These are phyloP conservation scores for Pachycephus smyrnensis DNA, from an alignment of 2,888 invertebrate species.

Conservation along the genomic window DNA sequence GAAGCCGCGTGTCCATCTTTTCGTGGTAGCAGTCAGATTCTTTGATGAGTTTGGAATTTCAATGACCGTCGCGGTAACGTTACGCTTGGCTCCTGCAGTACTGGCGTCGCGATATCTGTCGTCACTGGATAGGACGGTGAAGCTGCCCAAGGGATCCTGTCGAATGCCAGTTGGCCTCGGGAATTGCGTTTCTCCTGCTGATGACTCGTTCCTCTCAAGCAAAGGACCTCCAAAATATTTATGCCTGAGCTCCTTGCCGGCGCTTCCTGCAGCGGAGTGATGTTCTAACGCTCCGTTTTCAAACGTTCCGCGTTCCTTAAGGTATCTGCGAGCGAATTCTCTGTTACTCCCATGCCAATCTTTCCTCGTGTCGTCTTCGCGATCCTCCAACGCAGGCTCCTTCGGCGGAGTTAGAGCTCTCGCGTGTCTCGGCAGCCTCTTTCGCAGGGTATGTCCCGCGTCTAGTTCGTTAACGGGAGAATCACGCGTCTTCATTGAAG, in stretches of 20 bases:
- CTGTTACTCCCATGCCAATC: slow-evolving; percentile 52
- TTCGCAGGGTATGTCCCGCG: slow-evolving; percentile 22
- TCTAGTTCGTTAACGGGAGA: slow-evolving; percentile 22
- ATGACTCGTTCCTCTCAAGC: too few relatives aligned
- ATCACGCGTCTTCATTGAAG: slow-evolving; percentile 22
- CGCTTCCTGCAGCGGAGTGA: slow-evolving; percentile 24
- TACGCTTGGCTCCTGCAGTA: too few relatives aligned
- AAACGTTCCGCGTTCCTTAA: slow-evolving; percentile 45
- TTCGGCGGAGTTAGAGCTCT: slow-evolving; percentile 56
- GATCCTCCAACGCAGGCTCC: slow-evolving; percentile 15
- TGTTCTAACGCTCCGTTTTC: slow-evolving; percentile 21
- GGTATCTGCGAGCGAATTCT: slow-evolving; percentile 44
- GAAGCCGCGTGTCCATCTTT: too few relatives aligned
- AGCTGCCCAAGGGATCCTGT: too few relatives aligned
- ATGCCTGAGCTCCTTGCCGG: slow-evolving; percentile 10
- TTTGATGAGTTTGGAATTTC: too few relatives aligned
- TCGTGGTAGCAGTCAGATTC: too few relatives aligned
- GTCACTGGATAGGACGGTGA: too few relatives aligned
- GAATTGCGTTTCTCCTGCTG: background rate
- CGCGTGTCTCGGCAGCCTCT: slow-evolving; percentile 47
- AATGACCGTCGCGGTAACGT: too few relatives aligned
- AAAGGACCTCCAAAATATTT: too few relatives aligned
- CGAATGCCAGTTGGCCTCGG: too few relatives aligned
- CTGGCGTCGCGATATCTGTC: too few relatives aligned
- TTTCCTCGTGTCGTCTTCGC: slow-evolving; percentile 29